These are phyloP conservation scores for Meloidogyne exigua DNA, from an alignment of 1,140 invertebrate genomes.

Conservation along the genomic window DNA sequence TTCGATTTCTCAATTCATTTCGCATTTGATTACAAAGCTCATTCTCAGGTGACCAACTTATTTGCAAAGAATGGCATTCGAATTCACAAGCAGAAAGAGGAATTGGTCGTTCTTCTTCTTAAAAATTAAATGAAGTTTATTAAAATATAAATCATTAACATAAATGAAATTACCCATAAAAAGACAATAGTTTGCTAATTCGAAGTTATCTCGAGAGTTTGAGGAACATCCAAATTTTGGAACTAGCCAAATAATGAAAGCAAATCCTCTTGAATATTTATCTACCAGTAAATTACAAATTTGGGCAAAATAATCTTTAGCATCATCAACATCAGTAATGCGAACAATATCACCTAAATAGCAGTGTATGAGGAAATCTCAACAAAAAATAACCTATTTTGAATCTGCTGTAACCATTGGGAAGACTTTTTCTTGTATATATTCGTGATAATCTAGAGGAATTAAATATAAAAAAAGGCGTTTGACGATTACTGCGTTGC, in stretches of 20 bases:
- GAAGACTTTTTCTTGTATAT: not conserved
- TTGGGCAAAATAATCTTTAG: slow-evolving; percentile 16
- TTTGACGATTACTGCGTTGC: not conserved
- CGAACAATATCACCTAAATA: slow-evolving; percentile 24
- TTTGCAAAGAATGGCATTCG: slow-evolving; percentile 2
- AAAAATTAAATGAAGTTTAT: not conserved
- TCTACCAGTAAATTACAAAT: not conserved
- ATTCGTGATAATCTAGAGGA: slow-evolving; percentile 7
- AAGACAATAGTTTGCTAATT: not conserved
- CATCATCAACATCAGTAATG: not conserved
- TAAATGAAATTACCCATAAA: not conserved
- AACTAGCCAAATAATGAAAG: slow-evolving; percentile 12
- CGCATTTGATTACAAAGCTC: not conserved
- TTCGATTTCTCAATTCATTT: slow-evolving; percentile 1
- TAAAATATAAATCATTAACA: not conserved
- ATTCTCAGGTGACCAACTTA: not conserved
- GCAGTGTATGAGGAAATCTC: not conserved
- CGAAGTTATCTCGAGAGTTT: not conserved
- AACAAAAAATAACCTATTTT: not conserved
- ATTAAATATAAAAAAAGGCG: not conserved
- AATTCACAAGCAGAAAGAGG: slow-evolving; percentile 8
- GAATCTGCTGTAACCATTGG: not conserved
- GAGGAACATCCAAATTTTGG: not conserved
- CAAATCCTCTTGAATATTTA: slow-evolving; percentile 7
- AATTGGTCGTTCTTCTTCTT: slow-evolving; percentile 9